These are phyloP conservation scores for Chymomyza procnemis DNA, from an alignment of 2,888 invertebrate species.

Conservation along the genomic window DNA sequence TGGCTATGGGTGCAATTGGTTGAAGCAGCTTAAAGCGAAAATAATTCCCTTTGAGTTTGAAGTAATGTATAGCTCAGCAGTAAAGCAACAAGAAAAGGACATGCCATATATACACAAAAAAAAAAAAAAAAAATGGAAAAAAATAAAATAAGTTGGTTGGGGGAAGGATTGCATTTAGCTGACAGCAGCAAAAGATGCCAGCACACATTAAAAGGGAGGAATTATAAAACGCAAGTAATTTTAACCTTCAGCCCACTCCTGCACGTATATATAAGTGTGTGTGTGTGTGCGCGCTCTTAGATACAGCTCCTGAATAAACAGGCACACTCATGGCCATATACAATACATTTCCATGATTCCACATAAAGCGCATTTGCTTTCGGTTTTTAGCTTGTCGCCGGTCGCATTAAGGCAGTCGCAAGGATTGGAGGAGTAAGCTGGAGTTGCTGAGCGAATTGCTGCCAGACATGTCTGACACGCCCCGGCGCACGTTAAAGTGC, in stretches of 20 bases:
- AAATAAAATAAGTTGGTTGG: not conserved
- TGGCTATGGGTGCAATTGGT: slow-evolving; percentile 39
- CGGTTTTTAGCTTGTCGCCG: slow-evolving; percentile 7
- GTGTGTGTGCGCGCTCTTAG: not conserved
- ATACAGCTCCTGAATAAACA: not conserved
- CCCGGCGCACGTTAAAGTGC: slow-evolving; percentile 20
- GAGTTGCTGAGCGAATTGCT: slow-evolving; percentile 16
- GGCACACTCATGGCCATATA: slow-evolving; percentile 5
- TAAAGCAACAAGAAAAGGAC: not conserved
- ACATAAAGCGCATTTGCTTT: slow-evolving; percentile 36
- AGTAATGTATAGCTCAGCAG: not conserved
- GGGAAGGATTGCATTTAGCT: slow-evolving; percentile 39
- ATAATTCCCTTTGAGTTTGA: slow-evolving; percentile 10
- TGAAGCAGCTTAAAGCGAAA: slow-evolving; percentile 7
- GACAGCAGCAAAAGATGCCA: slow-evolving; percentile 40
- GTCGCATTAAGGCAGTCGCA: not conserved
- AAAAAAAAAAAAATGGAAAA: not conserved
- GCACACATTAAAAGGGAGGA: slow-evolving; percentile 43
- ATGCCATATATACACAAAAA: not conserved
- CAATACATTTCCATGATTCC: not conserved
- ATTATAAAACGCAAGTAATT: slow-evolving; percentile 59
- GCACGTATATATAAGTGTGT: not conserved
- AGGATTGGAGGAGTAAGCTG: not conserved
- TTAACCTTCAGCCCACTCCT: slow-evolving; percentile 49
- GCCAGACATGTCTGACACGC: slow-evolving; percentile 61